phyloP scores from a whole-genome alignment of 2,888 invertebrate genomes.

The Lagria hirta region DNA sequence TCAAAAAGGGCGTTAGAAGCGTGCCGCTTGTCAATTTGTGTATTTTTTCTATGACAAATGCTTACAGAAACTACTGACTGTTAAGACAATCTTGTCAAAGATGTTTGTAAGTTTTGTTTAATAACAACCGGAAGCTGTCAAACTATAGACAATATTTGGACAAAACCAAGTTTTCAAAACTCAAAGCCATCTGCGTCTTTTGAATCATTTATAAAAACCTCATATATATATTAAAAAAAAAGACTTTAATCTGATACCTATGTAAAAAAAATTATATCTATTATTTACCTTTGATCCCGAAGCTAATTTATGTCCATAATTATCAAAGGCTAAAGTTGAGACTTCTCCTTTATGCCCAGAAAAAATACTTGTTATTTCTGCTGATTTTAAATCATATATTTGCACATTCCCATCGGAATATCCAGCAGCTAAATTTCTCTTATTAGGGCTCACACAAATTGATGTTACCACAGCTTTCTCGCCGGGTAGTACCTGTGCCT shows the following conservation, averaged over 20 bases:
- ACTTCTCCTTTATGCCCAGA: conserved; percentile 86
- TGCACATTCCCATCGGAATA: conserved; percentile 87
- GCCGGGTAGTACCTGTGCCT: conserved; percentile 78
- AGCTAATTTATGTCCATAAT: conserved; percentile 78
- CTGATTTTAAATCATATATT: conserved; percentile 75
- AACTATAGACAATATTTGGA: no score
- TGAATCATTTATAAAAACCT: no score
- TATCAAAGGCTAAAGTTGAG: conserved; percentile 80
- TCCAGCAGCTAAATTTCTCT: conserved; percentile 83
- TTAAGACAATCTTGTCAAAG: no score
- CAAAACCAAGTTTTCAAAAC: no score
- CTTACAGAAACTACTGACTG: no score
- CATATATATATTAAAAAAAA: no score
- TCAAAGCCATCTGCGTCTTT: no score
- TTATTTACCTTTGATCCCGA: conserved; percentile 84
- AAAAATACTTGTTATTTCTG: conserved; percentile 71
- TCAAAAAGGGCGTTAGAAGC: not conserved
- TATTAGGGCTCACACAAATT: conserved; percentile 74
- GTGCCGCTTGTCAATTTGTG: no score
- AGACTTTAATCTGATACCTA: conserved; percentile 1
- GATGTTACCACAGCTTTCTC: conserved; percentile 79
- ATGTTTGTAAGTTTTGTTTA: no score
- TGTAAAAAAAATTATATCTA: conserved; percentile 1
- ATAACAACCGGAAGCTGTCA: no score
- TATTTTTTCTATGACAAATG: no score